phyloP scores from a whole-genome alignment of 2,888 invertebrate genomes.

The Coelopa pilipes region DNA sequence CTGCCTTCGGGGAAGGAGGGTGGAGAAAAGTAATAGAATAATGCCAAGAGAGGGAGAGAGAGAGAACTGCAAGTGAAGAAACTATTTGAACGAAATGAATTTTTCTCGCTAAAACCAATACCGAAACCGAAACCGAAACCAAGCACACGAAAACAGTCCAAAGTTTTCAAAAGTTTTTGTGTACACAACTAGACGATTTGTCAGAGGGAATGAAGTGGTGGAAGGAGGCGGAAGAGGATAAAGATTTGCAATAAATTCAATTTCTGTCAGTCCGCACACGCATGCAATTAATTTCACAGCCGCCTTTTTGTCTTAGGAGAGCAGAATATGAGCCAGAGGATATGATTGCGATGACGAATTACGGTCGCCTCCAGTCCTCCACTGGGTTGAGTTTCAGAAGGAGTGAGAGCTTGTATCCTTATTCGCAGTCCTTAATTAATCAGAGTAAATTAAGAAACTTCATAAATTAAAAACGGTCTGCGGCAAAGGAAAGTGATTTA shows the following conservation, averaged over 20 bases:
- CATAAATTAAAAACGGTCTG: conserved; percentile 24
- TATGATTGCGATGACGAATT: not conserved
- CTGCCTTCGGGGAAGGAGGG: not conserved
- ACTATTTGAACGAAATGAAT: conserved; percentile 58
- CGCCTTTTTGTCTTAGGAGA: not conserved
- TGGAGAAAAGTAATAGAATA: no score
- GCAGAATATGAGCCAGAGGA: not conserved
- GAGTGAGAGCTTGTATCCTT: not conserved
- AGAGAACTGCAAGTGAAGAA: conserved; percentile 34
- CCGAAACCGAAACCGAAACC: conserved; percentile 28
- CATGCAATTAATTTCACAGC: conserved; percentile 53
- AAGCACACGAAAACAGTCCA: not conserved
- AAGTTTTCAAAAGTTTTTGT: not conserved
- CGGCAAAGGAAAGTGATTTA: not conserved
- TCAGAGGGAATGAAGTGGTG: not conserved
- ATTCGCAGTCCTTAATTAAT: conserved; percentile 28
- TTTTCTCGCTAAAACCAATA: conserved; percentile 37
- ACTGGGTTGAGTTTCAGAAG: no score
- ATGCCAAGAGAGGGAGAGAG: not conserved
- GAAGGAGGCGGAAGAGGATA: not conserved
- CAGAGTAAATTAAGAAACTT: conserved; percentile 25
- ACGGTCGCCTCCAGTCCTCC: no score
- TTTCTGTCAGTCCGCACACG: conserved; percentile 51
- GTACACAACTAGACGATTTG: not conserved
- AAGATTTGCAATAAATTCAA: conserved; percentile 57